Conservation (phyloP, 2,797 vertebrate genomes). For the Fratercula arctica region DNA sequence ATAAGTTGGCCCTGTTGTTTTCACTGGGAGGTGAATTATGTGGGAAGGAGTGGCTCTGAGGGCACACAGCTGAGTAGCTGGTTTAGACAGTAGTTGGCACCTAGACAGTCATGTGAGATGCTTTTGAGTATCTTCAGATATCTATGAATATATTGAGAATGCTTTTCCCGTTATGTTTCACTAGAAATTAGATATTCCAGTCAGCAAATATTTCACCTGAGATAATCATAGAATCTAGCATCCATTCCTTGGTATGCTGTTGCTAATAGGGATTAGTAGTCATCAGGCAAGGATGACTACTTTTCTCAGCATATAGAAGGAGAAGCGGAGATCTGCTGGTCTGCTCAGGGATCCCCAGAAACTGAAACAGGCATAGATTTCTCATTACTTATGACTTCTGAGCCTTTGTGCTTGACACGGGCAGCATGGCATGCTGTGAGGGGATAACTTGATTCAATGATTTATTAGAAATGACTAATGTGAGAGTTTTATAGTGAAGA, state of each 20-base stretch:
- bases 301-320: background rate
- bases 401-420: background rate
- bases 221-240: background rate
- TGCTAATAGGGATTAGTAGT: background rate
- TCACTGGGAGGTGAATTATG: background rate
- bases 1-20: background rate
- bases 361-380: background rate
- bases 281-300: background rate
- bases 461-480: background rate
- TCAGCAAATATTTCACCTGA: background rate
- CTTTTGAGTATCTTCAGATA: background rate
- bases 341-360: background rate
- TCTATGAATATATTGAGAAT: background rate
- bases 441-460: background rate
- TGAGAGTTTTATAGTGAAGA: background rate
- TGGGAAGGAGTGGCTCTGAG: background rate
- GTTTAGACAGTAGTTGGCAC: background rate
- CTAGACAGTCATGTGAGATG: background rate
- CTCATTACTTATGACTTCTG: background rate
- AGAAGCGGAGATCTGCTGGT: background rate
- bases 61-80: background rate
- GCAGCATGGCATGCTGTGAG: background rate
- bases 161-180: background rate
- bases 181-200: background rate
- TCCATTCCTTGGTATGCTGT: background rate